Evolutionary conservation across 2,888 invertebrate genomes (phyloP).

Genomic region (Cephonodes hylas): DNA sequence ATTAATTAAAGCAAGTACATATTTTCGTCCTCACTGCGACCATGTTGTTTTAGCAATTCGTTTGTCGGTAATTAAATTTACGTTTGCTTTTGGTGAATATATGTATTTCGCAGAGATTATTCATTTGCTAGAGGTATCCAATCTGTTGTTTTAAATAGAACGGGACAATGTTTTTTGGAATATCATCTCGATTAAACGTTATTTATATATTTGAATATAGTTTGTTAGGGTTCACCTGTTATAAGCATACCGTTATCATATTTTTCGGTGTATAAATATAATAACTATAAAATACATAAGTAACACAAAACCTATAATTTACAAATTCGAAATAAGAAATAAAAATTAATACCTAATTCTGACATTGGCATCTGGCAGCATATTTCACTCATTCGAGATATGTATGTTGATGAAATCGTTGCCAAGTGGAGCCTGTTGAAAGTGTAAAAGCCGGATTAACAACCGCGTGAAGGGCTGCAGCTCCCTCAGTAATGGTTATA

Average conservation of each 20-base stretch:
- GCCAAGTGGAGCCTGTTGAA: constrained; percentile 20
- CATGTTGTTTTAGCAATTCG: neutral
- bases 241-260: too few species aligned
- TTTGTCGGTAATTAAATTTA: constrained; percentile 24
- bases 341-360: too few species aligned
- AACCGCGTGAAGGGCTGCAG: constrained; percentile 36
- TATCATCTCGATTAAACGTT: neutral
- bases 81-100: constrained; percentile 17
- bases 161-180: neutral
- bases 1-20: constrained; percentile 25
- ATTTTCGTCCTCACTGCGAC: neutral
- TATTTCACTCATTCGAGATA: too few species aligned
- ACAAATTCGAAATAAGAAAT: too few species aligned
- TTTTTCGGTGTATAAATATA: too few species aligned
- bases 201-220: neutral
- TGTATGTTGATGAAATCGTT: constrained; percentile 42
- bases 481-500: constrained; percentile 33
- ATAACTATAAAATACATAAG: too few species aligned
- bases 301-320: too few species aligned
- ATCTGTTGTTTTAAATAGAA: constrained; percentile 3
- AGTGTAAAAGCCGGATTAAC: constrained; percentile 34
- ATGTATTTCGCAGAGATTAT: constrained; percentile 1
- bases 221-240: too few species aligned
- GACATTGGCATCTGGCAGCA: too few species aligned
- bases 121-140: constrained; percentile 5